A percentile compares a stretch with the other conserved stretches of the same genome.
phyloP scores from a whole-genome alignment of 2,797 vertebrate species.

The Etheostoma nigrum region DNA sequence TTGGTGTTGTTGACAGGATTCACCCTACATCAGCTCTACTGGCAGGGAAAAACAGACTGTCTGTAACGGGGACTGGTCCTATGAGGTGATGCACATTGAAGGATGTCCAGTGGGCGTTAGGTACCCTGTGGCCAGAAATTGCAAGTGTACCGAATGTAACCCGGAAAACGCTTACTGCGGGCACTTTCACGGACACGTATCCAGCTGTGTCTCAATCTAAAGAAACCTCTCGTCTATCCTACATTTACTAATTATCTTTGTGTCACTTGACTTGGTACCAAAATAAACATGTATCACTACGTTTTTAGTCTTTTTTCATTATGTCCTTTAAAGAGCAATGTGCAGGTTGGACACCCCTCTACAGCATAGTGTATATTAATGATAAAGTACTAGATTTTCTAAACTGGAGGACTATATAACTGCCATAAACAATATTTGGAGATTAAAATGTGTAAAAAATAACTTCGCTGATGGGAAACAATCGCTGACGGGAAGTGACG shows the following conservation, averaged over 20 bases:
- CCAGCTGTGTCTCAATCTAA: conserved; percentile 80
- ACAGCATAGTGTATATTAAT: too few relatives aligned
- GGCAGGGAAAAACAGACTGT: conserved; percentile 70
- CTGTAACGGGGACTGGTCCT: conserved; percentile 89
- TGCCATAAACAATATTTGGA: too few relatives aligned
- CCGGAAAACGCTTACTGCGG: conserved; percentile 86
- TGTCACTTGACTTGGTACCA: neutral
- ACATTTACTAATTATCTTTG: neutral
- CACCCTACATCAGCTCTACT: conserved; percentile 59
- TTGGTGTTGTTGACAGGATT: conserved; percentile 81
- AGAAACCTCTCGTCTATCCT: neutral
- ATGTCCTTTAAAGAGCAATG: too few relatives aligned
- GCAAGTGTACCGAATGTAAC: conserved; percentile 88
- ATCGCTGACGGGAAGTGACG: too few relatives aligned
- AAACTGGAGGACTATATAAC: too few relatives aligned
- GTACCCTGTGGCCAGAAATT: conserved; percentile 90
- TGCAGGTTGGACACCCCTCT: too few relatives aligned
- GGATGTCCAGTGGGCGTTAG: conserved; percentile 86
- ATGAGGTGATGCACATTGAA: conserved; percentile 87
- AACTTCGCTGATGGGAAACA: too few relatives aligned
- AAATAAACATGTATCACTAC: conserved; percentile 53
- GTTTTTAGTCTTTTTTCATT: neutral
- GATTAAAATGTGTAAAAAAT: too few relatives aligned
- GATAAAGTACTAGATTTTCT: too few relatives aligned
- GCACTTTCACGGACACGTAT: conserved; percentile 74